Conservation (phyloP, 2,113 vertebrate species). For the Scomber scombrus region DNA sequence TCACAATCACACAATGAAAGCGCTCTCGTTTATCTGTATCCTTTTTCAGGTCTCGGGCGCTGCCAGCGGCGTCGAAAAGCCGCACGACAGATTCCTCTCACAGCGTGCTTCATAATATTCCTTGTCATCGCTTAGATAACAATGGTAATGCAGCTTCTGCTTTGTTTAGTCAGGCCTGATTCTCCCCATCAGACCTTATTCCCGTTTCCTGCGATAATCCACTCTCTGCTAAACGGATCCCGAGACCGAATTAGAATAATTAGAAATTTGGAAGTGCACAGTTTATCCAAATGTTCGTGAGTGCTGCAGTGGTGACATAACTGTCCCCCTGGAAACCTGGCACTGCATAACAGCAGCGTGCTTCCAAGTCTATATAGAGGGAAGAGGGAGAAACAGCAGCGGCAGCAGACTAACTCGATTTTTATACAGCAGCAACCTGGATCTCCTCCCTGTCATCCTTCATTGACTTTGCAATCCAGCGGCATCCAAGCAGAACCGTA, state of each 20-base stretch:
- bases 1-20: conserved; percentile 34
- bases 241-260: conserved; percentile 49
- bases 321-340: conserved; percentile 56
- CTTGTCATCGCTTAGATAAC: conserved; percentile 43
- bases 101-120: conserved; percentile 36
- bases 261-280: conserved; percentile 25
- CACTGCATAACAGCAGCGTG: conserved; percentile 33
- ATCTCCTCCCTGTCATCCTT: conserved; percentile 80
- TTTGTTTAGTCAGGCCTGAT: conserved; percentile 16
- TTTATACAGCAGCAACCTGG: conserved; percentile 66
- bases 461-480: conserved; percentile 84
- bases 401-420: conserved; percentile 46
- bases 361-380: conserved; percentile 34
- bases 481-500: conserved; percentile 73
- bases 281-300: conserved; percentile 44
- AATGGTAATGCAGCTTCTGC: conserved; percentile 23
- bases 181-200: conserved; percentile 8
- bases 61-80: conserved; percentile 29
- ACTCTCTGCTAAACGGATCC: conserved; percentile 29
- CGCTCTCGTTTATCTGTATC: conserved; percentile 34
- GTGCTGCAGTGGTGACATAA: conserved; percentile 67
- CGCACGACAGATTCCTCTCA: conserved; percentile 14
- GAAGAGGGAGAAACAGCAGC: conserved; percentile 6
- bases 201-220: conserved; percentile 34
- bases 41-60: not conserved